Evolutionary conservation across 1,140 invertebrate species (phyloP), one percentile per base, ranked within the genome.

Genomic region (Leptoteleia sp.): DNA sequence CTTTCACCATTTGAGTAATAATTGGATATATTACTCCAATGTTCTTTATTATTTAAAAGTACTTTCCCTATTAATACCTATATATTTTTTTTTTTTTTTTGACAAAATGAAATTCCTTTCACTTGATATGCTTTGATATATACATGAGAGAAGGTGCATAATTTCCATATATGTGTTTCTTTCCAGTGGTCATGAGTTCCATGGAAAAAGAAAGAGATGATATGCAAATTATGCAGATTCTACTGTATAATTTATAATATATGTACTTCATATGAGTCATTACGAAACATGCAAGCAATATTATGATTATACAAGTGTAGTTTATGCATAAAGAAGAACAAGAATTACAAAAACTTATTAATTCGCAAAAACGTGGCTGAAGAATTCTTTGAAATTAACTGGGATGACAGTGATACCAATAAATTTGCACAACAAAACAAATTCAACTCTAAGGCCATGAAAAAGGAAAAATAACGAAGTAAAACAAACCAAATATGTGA

Each of bases 181-280:
- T 59, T 45, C 40, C 17, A 37, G 27, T 5, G 22, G 55, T 52
- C 65, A 45, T 27, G 22, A 57, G 11, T 19, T 1, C 19, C 27
- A 31, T 48, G 52, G 29, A 61, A 52, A 43, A 71, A 52, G 55
- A 52, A 48, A 43, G 45, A 71, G 45, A 61, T 37, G 55, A 71
- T 54, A 71, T 61, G 54, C 61, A 61, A 68, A 61, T 71, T 42
- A 61, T 71, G 67, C 38, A 55, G 50, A 65, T 59, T 57, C 48
- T 12, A 42, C 70, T 65, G 45, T 73, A 65, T 73, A 57, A 73
- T 73, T 73, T 57, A 65, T 73, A 54, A n/a, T n/a, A 55, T 65
- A 38, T 62, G 38, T 50, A 70, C 62, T 62, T 62, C 67, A 38
- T 38, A 37, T 47, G 47, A 61, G 55, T 55, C 57, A 33, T 72